Percentiles rank a stretch among this genome's conserved stretches.
These are phyloP conservation scores for Burhinus oedicnemus DNA, from an alignment of 2,113 vertebrate genomes.

Conservation along the genomic window DNA sequence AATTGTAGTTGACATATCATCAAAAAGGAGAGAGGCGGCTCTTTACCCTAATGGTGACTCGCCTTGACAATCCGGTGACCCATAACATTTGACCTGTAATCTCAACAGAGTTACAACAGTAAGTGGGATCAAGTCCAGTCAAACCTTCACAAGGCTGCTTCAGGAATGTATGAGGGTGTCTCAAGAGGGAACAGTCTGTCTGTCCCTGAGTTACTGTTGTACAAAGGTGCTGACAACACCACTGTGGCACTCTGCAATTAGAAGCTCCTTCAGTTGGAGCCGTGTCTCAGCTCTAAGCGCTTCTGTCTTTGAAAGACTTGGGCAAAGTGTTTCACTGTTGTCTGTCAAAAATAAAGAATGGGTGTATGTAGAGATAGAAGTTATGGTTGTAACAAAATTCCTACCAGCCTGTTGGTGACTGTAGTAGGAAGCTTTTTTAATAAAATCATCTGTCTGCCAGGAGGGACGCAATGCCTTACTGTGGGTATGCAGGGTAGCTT, in stretches of 20 bases:
- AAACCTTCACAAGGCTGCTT: not conserved
- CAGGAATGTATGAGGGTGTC: not conserved
- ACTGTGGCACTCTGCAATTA: not conserved
- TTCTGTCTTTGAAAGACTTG: not conserved
- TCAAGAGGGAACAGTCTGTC: not conserved
- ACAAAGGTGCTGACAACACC: not conserved
- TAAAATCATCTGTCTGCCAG: not conserved
- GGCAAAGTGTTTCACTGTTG: not conserved
- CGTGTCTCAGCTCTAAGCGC: not conserved
- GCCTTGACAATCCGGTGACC: conserved; percentile 43
- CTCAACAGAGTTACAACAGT: not conserved
- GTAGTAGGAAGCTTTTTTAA: not conserved
- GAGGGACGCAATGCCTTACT: not conserved
- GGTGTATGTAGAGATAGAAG: not conserved
- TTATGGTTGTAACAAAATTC: not conserved
- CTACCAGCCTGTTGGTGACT: not conserved
- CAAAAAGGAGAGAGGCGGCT: not conserved
- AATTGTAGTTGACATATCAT: conserved; percentile 33
- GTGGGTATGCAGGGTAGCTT: not conserved
- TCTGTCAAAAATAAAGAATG: not conserved
- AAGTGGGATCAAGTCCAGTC: conserved; percentile 8
- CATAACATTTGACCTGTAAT: not conserved
- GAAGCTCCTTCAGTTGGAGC: not conserved
- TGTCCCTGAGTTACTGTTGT: not conserved
- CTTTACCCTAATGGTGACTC: conserved; percentile 6